Conservation (phyloP, 2,113 vertebrate species). For the Trichechus manatus region DNA sequence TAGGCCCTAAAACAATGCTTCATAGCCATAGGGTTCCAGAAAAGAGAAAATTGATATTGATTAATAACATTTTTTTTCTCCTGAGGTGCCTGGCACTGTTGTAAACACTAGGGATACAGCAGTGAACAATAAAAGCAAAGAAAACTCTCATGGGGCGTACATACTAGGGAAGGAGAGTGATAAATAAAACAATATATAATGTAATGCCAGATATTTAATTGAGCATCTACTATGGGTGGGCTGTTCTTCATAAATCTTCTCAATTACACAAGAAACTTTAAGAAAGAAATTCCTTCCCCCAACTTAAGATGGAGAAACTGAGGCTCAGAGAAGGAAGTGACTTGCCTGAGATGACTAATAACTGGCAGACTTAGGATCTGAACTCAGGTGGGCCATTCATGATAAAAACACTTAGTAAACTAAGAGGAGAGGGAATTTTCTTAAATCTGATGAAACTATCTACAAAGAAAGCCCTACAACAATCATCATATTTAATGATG, state of each 20-base stretch:
- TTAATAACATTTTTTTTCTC: neutral
- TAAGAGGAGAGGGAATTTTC: neutral
- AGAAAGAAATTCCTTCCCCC: neutral
- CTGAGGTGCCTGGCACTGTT: neutral
- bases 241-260: neutral
- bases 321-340: neutral
- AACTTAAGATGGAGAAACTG: slow-evolving; percentile 9
- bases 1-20: neutral
- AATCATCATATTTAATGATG: neutral
- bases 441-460: neutral
- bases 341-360: neutral
- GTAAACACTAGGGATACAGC: neutral
- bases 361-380: neutral
- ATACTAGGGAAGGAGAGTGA: neutral
- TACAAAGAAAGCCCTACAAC: neutral
- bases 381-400: neutral
- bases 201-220: neutral
- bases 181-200: neutral
- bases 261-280: neutral
- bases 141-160: neutral
- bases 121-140: neutral
- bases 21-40: neutral
- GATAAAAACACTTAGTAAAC: neutral
- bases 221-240: neutral
- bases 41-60: neutral